Conservation (phyloP, 1,140 invertebrate genomes). For the Pachyrhynchus sulphureomaculatus region DNA sequence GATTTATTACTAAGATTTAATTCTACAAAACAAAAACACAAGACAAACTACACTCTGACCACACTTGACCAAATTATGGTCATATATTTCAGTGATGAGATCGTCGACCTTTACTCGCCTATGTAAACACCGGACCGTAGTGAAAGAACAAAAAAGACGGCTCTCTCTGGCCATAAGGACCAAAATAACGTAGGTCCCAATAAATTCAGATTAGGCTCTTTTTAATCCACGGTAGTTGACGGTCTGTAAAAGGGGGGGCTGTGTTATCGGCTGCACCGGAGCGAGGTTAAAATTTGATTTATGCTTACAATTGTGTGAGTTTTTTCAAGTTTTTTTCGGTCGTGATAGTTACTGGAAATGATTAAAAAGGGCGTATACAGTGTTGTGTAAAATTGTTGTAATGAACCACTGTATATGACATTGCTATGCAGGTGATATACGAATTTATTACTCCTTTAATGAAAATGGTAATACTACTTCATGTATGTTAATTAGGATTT, state of each 20-base stretch:
- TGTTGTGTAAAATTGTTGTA: no score
- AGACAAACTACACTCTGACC: no score
- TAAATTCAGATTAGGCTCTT: conserved; percentile 39
- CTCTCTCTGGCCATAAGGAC: conserved; percentile 22
- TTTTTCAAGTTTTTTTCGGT: conserved; percentile 8
- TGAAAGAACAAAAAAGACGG: conserved; percentile 24
- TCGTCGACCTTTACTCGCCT: conserved; percentile 20
- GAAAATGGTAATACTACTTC: no score
- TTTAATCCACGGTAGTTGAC: conserved; percentile 39
- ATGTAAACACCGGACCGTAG: conserved; percentile 22
- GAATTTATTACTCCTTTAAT: no score
- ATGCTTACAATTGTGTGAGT: conserved; percentile 23
- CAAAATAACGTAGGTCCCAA: conserved; percentile 36
- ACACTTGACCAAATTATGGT: conserved; percentile 7
- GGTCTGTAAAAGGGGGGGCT: conserved; percentile 33
- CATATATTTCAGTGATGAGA: conserved; percentile 6
- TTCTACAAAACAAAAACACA: no score
- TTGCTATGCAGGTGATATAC: no score
- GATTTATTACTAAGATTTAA: no score
- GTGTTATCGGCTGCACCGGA: conserved; percentile 30
- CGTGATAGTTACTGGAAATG: no score
- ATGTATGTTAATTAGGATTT: no score
- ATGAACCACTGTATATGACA: no score
- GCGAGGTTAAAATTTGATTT: conserved; percentile 32
- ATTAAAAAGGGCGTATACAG: no score